These are phyloP conservation scores for Drosophila setifemur DNA, from an alignment of 1,140 invertebrate species.

Conservation along the genomic window DNA sequence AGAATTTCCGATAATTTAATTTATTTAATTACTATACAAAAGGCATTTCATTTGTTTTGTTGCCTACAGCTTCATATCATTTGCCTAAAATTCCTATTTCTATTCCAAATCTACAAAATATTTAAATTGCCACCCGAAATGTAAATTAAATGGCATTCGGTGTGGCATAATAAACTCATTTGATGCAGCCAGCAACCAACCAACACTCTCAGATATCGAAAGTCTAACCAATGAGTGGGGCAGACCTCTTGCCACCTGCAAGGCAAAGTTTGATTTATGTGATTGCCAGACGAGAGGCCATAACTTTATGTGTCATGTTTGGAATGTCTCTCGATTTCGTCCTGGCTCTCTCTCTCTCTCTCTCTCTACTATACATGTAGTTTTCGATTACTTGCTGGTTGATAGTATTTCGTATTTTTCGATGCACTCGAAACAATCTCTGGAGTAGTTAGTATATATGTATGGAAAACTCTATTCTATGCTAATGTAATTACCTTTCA, in stretches of 20 bases:
- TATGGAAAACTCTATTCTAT: too few relatives aligned
- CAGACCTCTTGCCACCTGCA: conserved; percentile 25
- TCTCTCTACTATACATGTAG: too few relatives aligned
- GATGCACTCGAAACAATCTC: neutral
- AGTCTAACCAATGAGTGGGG: too few relatives aligned
- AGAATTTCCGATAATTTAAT: neutral
- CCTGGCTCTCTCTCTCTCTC: neutral
- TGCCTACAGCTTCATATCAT: neutral
- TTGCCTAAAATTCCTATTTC: neutral
- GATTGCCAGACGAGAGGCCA: conserved; percentile 28
- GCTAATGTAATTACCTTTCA: too few relatives aligned
- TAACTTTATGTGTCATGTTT: conserved; percentile 50
- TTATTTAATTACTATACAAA: conserved; percentile 1
- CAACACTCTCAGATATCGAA: conserved; percentile 4
- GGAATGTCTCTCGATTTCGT: conserved; percentile 29
- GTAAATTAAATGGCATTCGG: conserved; percentile 15
- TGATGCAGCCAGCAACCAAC: conserved; percentile 20
- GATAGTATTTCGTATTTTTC: conserved; percentile 30
- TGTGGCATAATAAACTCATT: conserved; percentile 51
- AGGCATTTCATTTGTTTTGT: too few relatives aligned
- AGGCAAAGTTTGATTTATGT: conserved; percentile 58
- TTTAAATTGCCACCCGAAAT: conserved; percentile 12
- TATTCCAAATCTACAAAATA: conserved; percentile 7
- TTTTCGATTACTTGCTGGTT: conserved; percentile 1
- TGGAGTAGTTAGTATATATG: too few relatives aligned